These are phyloP conservation scores for Siniperca chuatsi DNA, from an alignment of 2,113 vertebrate species.

Conservation along the genomic window DNA sequence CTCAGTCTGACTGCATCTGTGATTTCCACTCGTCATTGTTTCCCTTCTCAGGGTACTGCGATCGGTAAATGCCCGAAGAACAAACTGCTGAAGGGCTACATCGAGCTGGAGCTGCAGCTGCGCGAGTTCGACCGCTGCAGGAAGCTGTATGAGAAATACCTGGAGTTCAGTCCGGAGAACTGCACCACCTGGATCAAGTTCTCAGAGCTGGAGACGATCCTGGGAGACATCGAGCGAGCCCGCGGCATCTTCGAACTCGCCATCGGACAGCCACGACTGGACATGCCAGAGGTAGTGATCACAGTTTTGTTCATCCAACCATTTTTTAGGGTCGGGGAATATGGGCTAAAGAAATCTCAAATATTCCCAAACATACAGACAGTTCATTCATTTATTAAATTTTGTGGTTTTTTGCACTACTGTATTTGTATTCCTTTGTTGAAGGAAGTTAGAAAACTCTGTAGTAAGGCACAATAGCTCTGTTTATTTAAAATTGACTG, in stretches of 20 bases:
- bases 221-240: constrained; percentile 92
- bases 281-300: constrained; percentile 94
- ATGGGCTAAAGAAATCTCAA: not conserved
- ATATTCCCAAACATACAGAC: not conserved
- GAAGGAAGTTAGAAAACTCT: not conserved
- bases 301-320: not conserved
- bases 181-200: constrained; percentile 99
- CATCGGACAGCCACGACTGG: constrained; percentile 94
- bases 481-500: no score
- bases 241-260: constrained; percentile 96
- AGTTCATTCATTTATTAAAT: not conserved
- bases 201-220: constrained; percentile 95
- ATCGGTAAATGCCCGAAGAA: constrained; percentile 98
- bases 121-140: constrained; percentile 97
- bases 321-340: not conserved
- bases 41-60: constrained; percentile 86
- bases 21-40: no score
- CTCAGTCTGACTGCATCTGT: not conserved
- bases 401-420: not conserved
- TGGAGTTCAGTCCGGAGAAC: constrained; percentile 96
- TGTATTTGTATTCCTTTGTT: not conserved
- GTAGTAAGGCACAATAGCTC: no score
- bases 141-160: constrained; percentile 97
- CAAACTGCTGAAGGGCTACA: constrained; percentile 99
- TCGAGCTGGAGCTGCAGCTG: constrained; percentile 95